Evolutionary conservation across 2,113 vertebrate genomes (phyloP).

Genomic region (Chunga burmeisteri): DNA sequence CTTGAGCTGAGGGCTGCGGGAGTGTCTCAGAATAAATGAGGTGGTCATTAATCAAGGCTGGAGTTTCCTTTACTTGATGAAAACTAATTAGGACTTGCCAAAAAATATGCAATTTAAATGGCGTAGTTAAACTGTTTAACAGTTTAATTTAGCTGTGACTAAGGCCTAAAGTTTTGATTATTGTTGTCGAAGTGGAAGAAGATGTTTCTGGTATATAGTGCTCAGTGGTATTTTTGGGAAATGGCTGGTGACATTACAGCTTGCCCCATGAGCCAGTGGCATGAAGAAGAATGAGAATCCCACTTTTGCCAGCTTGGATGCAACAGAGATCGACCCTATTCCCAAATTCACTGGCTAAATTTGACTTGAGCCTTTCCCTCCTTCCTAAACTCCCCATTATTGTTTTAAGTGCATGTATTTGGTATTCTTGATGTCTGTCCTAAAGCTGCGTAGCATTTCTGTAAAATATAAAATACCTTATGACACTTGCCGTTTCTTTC

Average conservation of each 20-base stretch:
- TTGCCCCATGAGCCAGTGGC: neutral
- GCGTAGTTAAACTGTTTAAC: neutral
- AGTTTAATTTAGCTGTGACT: neutral
- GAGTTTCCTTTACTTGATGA: neutral
- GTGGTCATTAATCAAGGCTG: neutral
- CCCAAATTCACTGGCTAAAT: neutral
- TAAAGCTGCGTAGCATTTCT: slow-evolving; percentile 12
- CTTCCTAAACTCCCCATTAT: neutral
- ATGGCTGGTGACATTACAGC: neutral
- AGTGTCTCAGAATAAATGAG: neutral
- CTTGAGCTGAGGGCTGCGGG: neutral
- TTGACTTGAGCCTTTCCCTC: neutral
- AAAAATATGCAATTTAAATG: neutral
- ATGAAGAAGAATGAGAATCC: neutral
- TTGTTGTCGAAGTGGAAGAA: neutral
- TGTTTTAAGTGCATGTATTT: neutral
- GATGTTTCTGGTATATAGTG: neutral
- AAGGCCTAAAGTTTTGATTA: neutral
- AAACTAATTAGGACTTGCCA: neutral
- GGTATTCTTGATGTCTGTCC: slow-evolving; percentile 27
- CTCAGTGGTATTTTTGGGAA: neutral
- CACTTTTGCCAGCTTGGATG: neutral
- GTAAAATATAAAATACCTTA: slow-evolving; percentile 1
- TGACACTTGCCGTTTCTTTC: slow-evolving; percentile 61
- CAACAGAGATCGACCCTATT: neutral